A percentile compares a stretch with the other conserved stretches of the same genome.
Evolutionary conservation across 2,888 invertebrate species (phyloP).

Genomic region (Osedax frankpressi): DNA sequence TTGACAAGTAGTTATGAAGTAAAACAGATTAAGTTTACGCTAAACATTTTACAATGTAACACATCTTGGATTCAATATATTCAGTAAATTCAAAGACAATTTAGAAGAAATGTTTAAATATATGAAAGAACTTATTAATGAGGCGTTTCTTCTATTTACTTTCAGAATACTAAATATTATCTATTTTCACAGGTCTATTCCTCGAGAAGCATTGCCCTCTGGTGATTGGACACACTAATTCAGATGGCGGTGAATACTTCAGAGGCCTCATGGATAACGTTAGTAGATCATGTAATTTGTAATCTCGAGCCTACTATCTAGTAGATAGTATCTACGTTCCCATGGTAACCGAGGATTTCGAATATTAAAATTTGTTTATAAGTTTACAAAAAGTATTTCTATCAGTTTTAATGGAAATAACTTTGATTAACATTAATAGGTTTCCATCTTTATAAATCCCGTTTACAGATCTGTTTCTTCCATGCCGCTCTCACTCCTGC

Average conservation of each 20-base stretch:
- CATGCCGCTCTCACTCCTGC: not conserved
- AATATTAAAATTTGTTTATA: not conserved
- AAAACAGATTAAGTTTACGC: too few species aligned
- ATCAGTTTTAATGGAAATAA: too few species aligned
- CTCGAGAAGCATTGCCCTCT: slow-evolving; percentile 12
- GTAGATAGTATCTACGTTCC: not conserved
- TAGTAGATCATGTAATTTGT: not conserved
- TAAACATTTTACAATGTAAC: too few species aligned
- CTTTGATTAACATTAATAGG: too few species aligned
- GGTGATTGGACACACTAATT: slow-evolving; percentile 10
- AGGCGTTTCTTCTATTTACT: too few species aligned
- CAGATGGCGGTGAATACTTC: slow-evolving; percentile 1
- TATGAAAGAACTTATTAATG: too few species aligned
- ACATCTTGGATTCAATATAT: too few species aligned
- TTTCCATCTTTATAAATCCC: too few species aligned
- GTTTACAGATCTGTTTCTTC: not conserved
- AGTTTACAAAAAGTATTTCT: too few species aligned
- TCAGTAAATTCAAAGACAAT: too few species aligned
- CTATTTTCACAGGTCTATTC: not conserved
- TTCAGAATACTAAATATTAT: not conserved
- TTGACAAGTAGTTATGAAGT: too few species aligned
- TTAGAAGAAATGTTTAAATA: too few species aligned
- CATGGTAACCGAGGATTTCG: not conserved
- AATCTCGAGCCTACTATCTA: not conserved
- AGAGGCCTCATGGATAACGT: slow-evolving; percentile 5